Conservation (phyloP, 2,797 vertebrate species). For the Amblyraja radiata region DNA sequence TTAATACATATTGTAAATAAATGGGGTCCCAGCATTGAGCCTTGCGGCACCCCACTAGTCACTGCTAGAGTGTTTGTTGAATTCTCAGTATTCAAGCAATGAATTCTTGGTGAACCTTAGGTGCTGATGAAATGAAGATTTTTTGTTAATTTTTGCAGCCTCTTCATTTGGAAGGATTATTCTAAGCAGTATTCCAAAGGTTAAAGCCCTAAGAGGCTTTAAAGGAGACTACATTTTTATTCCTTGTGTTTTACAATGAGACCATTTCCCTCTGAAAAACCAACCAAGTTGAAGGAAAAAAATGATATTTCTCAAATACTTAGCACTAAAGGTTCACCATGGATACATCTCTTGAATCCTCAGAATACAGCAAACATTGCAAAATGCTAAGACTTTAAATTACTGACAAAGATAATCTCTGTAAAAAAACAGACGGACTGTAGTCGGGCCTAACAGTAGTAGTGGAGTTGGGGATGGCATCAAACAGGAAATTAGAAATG, state of each 20-base stretch:
- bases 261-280: background rate
- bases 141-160: too few relatives aligned
- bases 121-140: too few relatives aligned
- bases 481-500: too few relatives aligned
- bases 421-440: too few relatives aligned
- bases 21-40: too few relatives aligned
- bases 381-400: background rate
- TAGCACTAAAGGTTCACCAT: background rate
- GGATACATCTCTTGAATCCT: background rate
- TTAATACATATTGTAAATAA: too few relatives aligned
- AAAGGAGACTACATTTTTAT: background rate
- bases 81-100: too few relatives aligned
- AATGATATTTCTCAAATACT: background rate
- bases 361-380: background rate
- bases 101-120: too few relatives aligned
- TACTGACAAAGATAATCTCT: background rate
- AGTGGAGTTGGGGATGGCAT: too few relatives aligned
- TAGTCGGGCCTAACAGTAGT: too few relatives aligned
- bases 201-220: background rate
- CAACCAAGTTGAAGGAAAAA: background rate
- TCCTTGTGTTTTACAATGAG: background rate
- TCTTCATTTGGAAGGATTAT: constrained; percentile 18
- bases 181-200: background rate
- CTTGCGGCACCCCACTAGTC: too few relatives aligned
- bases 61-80: too few relatives aligned